These are phyloP conservation scores for Paramormyrops hopkinsi DNA, from an alignment of 2,797 vertebrate species.

Conservation along the genomic window DNA sequence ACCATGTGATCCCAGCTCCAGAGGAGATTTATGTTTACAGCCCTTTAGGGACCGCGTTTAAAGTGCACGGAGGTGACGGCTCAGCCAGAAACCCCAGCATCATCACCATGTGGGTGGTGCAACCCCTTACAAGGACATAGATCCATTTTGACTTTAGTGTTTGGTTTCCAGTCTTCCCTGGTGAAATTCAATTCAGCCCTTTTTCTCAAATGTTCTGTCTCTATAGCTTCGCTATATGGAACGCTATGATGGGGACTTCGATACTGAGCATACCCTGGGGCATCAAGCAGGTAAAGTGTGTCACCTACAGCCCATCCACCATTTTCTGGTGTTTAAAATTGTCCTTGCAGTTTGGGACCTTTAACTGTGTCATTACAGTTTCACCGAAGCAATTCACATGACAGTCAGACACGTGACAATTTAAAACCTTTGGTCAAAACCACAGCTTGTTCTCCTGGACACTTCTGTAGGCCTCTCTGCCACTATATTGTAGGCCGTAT, in stretches of 20 bases:
- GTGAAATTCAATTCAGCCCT: neutral
- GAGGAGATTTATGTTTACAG: constrained; percentile 88
- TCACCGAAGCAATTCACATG: neutral
- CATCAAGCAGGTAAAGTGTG: constrained; percentile 80
- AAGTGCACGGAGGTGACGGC: constrained; percentile 68
- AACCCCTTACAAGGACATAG: neutral
- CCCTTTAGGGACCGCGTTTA: constrained; percentile 85
- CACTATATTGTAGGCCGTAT: neutral
- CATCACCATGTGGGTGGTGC: constrained; percentile 81
- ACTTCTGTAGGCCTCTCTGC: neutral
- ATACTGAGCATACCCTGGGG: constrained; percentile 97
- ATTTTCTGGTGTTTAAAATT: neutral
- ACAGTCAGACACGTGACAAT: neutral
- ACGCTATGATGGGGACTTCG: constrained; percentile 98
- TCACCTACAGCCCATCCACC: neutral
- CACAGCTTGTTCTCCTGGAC: neutral
- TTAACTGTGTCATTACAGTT: neutral
- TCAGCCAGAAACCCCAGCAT: constrained; percentile 82
- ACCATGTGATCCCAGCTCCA: constrained; percentile 83
- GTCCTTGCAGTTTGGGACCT: neutral
- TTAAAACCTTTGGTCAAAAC: neutral
- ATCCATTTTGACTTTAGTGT: neutral
- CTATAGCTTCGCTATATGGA: constrained; percentile 94
- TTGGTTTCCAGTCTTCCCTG: neutral
- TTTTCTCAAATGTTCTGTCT: neutral